These are phyloP conservation scores for Drosophila quasianomalipes DNA, from an alignment of 2,888 invertebrate genomes.

Conservation along the genomic window DNA sequence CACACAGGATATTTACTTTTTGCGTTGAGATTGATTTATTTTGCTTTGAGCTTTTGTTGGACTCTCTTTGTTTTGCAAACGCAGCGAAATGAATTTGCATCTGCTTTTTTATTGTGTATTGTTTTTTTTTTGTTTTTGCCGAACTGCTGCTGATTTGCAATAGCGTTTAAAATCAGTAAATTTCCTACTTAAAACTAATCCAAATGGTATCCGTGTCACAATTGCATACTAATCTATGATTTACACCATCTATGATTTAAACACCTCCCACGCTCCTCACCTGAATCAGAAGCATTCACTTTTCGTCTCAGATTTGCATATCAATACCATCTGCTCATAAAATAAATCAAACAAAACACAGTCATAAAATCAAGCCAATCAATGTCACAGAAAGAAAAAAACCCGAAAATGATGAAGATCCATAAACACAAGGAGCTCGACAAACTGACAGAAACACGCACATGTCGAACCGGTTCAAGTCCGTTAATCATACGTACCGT, in stretches of 20 bases:
- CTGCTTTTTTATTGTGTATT: constrained; percentile 25
- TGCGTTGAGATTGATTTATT: constrained; percentile 69
- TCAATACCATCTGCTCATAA: constrained; percentile 24
- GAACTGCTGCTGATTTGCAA: constrained; percentile 18
- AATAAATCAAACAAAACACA: constrained; percentile 31
- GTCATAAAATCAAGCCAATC: constrained; percentile 46
- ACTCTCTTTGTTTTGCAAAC: constrained; percentile 53
- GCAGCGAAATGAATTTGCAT: constrained; percentile 58
- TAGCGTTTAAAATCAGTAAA: constrained; percentile 12
- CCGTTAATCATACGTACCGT: constrained; percentile 69
- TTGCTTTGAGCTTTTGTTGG: constrained; percentile 54
- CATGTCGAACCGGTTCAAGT: constrained; percentile 15
- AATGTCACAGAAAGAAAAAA: constrained; percentile 31
- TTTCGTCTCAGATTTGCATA: constrained; percentile 54
- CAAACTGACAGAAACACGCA: constrained; percentile 26
- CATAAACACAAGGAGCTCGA: constrained; percentile 25
- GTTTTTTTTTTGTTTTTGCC: not conserved
- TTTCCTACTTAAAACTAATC: constrained; percentile 2
- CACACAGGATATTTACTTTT: constrained; percentile 77
- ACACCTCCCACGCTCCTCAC: constrained; percentile 31
- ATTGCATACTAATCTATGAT: constrained; percentile 52
- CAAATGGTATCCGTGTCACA: constrained; percentile 38
- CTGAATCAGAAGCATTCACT: constrained; percentile 26
- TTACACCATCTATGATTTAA: not conserved
- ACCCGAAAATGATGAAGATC: constrained; percentile 19